Conservation (phyloP, 1,140 invertebrate genomes). For the Apis cerana region DNA sequence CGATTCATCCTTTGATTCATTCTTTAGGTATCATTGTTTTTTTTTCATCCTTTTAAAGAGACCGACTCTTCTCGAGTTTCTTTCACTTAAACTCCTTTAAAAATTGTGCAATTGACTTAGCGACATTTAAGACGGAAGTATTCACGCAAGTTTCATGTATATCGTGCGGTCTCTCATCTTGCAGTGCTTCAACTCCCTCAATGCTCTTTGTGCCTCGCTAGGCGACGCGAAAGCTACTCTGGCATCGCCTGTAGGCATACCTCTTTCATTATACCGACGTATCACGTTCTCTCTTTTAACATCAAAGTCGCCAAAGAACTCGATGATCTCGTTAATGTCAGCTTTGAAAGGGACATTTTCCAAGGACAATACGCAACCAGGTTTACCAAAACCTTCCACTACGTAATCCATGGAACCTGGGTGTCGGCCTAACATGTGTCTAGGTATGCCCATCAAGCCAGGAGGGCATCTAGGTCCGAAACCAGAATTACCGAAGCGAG, state of each 20-base stretch:
- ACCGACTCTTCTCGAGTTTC: too few relatives aligned
- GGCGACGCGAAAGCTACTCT: slow-evolving; percentile 90
- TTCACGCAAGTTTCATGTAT: slow-evolving; percentile 80
- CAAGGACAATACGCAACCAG: slow-evolving; percentile 90
- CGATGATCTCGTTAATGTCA: slow-evolving; percentile 91
- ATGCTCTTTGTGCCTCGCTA: slow-evolving; percentile 88
- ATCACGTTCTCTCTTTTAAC: slow-evolving; percentile 89
- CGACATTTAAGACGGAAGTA: background rate
- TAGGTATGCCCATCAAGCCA: slow-evolving; percentile 76
- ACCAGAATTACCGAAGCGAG: slow-evolving; percentile 70
- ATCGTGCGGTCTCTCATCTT: slow-evolving; percentile 83
- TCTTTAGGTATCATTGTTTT: too few relatives aligned
- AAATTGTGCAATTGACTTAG: background rate
- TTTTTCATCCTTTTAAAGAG: rapidly evolving
- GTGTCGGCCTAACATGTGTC: slow-evolving; percentile 68
- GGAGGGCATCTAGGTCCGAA: slow-evolving; percentile 74
- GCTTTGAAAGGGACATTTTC: slow-evolving; percentile 94
- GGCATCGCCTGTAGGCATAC: slow-evolving; percentile 93
- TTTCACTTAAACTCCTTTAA: too few relatives aligned
- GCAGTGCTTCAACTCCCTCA: slow-evolving; percentile 82
- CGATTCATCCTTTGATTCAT: background rate
- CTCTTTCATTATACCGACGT: slow-evolving; percentile 90
- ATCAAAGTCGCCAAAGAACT: slow-evolving; percentile 91
- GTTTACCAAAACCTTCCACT: slow-evolving; percentile 87
- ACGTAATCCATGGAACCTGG: slow-evolving; percentile 75